Conservation (phyloP, 2,113 vertebrate species). For the Heterotilapia buettikoferi region DNA sequence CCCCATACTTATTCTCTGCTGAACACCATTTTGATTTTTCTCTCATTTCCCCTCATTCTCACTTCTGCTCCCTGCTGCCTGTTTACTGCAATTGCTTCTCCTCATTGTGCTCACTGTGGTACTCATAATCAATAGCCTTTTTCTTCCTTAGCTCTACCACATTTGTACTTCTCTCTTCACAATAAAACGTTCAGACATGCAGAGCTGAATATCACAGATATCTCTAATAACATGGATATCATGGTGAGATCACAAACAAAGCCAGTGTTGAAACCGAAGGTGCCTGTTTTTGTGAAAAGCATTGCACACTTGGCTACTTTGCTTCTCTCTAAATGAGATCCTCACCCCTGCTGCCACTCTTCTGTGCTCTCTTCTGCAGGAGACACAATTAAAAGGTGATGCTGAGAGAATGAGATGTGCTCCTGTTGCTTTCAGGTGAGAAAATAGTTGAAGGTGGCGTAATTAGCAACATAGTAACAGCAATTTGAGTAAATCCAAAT, state of each 20-base stretch:
- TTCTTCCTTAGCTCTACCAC: neutral
- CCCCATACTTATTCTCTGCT: neutral
- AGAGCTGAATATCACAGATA: neutral
- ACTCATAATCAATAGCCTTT: neutral
- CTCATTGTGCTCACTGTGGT: neutral
- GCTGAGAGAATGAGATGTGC: neutral
- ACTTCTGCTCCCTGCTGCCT: slow-evolving; percentile 54
- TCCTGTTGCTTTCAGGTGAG: neutral
- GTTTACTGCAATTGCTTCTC: neutral
- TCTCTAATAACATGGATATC: neutral
- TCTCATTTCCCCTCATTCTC: slow-evolving; percentile 16
- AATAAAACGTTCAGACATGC: neutral
- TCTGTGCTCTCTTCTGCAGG: neutral
- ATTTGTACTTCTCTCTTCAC: neutral
- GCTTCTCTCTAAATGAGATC: slow-evolving; percentile 26
- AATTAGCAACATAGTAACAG: neutral
- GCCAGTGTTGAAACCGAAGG: neutral
- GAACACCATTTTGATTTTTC: neutral
- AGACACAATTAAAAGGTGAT: slow-evolving; percentile 1
- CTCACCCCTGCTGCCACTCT: neutral
- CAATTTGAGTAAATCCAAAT: neutral
- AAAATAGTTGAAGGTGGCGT: neutral
- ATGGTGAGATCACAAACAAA: neutral
- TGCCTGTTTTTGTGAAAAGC: neutral
- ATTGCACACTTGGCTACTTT: neutral